Conservation (phyloP, 2,888 invertebrate species). For the Entomobrya proxima region DNA sequence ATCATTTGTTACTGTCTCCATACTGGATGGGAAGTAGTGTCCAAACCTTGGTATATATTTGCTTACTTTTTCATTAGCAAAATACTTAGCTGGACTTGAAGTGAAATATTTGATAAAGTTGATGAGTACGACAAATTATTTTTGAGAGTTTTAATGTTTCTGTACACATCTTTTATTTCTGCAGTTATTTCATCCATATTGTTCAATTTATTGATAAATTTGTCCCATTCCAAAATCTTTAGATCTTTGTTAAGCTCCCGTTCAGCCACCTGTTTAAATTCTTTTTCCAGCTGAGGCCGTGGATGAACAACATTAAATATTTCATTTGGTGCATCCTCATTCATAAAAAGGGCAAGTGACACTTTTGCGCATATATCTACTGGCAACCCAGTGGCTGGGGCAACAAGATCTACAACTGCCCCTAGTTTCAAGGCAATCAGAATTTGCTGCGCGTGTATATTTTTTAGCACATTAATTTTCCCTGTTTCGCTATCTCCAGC, state of each 20-base stretch:
- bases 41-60: constrained; percentile 34
- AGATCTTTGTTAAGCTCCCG: constrained; percentile 34
- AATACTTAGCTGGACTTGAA: constrained; percentile 22
- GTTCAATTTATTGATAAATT: constrained; percentile 17
- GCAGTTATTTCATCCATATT: background rate
- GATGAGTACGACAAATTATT: background rate
- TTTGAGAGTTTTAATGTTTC: background rate
- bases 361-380: background rate
- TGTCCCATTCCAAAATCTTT: constrained; percentile 33
- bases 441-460: background rate
- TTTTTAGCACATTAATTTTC: background rate
- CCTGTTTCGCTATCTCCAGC: constrained; percentile 11
- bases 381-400: background rate
- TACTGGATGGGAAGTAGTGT: background rate
- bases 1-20: constrained; percentile 45
- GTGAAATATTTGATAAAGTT: background rate
- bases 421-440: background rate
- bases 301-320: constrained; percentile 51
- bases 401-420: background rate
- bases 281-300: constrained; percentile 39
- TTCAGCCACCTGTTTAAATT: constrained; percentile 36
- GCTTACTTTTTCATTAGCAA: constrained; percentile 33
- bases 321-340: constrained; percentile 16
- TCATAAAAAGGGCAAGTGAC: background rate
- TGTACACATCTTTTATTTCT: background rate